These are phyloP conservation scores for Myrmecophaga tridactyla DNA, from an alignment of 2,113 vertebrate species.

Conservation along the genomic window DNA sequence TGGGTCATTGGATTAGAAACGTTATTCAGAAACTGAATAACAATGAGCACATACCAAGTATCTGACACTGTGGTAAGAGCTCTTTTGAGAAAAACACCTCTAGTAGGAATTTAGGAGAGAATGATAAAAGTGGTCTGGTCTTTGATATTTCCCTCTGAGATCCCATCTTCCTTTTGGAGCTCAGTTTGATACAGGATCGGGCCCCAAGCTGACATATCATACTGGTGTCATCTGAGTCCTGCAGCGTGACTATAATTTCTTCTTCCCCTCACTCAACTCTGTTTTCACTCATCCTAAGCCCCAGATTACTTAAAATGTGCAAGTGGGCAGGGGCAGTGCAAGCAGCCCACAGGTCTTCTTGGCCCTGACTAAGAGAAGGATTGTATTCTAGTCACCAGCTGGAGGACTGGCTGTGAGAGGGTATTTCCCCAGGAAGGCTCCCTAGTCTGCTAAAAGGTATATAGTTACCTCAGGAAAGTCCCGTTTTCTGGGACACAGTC, in stretches of 20 bases:
- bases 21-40: no score
- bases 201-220: neutral
- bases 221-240: neutral
- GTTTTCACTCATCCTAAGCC: neutral
- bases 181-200: neutral
- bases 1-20: neutral
- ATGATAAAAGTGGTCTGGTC: neutral
- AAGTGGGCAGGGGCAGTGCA: neutral
- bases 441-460: neutral
- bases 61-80: neutral
- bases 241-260: neutral
- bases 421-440: neutral
- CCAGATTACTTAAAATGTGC: neutral
- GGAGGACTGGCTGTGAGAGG: neutral
- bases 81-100: neutral
- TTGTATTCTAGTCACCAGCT: neutral
- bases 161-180: neutral
- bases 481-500: neutral
- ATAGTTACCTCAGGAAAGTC: neutral
- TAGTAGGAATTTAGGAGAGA: neutral
- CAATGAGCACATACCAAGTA: fast-evolving
- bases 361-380: neutral
- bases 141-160: neutral
- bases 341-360: neutral
- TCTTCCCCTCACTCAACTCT: neutral